Conservation (phyloP, 2,888 invertebrate species). For the Therioaphis trifolii region DNA sequence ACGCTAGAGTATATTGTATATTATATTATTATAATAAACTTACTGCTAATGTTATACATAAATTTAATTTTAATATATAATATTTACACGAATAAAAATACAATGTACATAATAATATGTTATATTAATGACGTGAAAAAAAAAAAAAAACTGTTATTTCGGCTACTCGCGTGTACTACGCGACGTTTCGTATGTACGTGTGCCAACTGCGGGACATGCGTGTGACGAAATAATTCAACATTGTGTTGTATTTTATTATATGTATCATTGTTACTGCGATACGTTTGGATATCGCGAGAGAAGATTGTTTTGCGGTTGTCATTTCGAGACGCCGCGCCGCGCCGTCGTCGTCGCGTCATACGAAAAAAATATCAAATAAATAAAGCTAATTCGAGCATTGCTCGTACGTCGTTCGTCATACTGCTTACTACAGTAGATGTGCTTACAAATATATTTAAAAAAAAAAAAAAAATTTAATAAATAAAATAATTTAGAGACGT, state of each 20-base stretch:
- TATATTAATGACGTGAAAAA: not conserved
- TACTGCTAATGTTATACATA: slow-evolving; percentile 35
- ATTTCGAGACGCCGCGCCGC: not conserved
- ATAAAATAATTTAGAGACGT: slow-evolving; percentile 45
- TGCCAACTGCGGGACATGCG: not conserved
- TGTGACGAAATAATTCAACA: not conserved
- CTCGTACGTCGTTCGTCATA: slow-evolving; percentile 61
- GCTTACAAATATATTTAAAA: slow-evolving; percentile 20
- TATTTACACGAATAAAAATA: slow-evolving; percentile 52
- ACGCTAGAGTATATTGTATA: slow-evolving; percentile 6
- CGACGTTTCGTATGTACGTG: not conserved
- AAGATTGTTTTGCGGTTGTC: not conserved
- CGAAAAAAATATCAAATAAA: slow-evolving; percentile 23
- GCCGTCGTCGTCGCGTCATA: slow-evolving; percentile 12
- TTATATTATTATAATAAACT: slow-evolving; percentile 3
- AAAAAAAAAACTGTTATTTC: not conserved
- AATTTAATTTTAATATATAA: slow-evolving; percentile 39
- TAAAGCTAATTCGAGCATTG: slow-evolving; percentile 58
- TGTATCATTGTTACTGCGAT: too few species aligned
- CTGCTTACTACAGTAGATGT: slow-evolving; percentile 62
- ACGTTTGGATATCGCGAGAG: too few species aligned
- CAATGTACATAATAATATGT: slow-evolving; percentile 44
- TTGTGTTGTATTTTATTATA: not conserved
- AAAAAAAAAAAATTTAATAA: slow-evolving; percentile 29
- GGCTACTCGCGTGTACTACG: not conserved